Base-by-base conservation (phyloP, 2,888 invertebrate genomes). In the Apamea crenata region DNA sequence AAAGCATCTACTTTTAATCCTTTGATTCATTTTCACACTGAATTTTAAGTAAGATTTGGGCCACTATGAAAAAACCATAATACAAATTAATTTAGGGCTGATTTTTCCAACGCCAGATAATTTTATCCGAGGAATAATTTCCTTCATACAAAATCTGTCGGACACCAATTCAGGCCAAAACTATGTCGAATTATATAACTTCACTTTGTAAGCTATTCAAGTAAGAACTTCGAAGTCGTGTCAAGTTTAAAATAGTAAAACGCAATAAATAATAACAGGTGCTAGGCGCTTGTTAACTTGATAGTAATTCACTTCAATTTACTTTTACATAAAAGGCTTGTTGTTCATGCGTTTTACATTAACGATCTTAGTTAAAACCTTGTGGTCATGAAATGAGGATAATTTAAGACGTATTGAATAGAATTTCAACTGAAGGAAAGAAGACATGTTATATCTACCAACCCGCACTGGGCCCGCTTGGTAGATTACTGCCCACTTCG, bases 191-290 rank as follows among this genome's bases (percentile, higher is more conserved):
- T 44, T 25, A 40, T 16, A 32, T 8, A n/a, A 63, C n/a, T 21
- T 10, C 6, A 50, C 12, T 32, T 53, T 44, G 16, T 47, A 56
- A 1, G 16, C 16, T 69, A 50, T 25, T 56, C n/a, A 56, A 16
- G 40, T 12, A 21, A 59, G 32, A 65, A 68, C n/a, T 50, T 74
- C 16, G 69, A 69, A 75, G 36, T 53, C 29, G 1, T 69, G 53
- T 56, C 68, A 47, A 47, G 47, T 75, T 66, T 25, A 75, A 80
- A 69, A 80, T 66, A 59, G 21, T 56, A 50, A 63, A n/a, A 32
- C 12, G 21, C n/a, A 40, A 36, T 76, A 61, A 71, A 77, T 61
- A 81, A 66, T 67, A 75, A 70, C 81, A 71, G 80, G 59, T 81
- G 53, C 32, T 7, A 53, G 32, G 2, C 12, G 16, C 44, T 36